Base-by-base conservation (phyloP, 2,888 invertebrate genomes). In the Eumerus sabulonum region DNA sequence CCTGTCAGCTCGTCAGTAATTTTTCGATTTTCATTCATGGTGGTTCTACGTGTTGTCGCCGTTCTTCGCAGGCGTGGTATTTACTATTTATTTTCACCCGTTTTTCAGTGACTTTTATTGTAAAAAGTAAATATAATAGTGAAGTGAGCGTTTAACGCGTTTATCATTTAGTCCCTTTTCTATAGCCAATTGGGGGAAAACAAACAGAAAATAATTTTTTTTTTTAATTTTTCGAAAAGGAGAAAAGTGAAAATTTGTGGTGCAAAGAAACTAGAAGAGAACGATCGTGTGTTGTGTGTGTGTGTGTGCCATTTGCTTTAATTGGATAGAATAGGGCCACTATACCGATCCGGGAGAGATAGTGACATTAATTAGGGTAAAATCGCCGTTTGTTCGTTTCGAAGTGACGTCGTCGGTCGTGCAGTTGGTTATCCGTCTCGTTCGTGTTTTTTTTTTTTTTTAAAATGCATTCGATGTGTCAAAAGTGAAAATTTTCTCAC, bases 401-500 rank as follows among this genome's bases (percentile, higher is more conserved):
- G 48, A 64, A 70, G 63, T 70, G 63, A 79, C 62, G 63, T 68
- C 63, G 27, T 27, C 27, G 27, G n/a, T n/a, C n/a, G 63, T 51
- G 54, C 17, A 57, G 42, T 60, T 17, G 13, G 44, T 57, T 48
- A 64, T 66, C 50, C 40, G 45, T 76, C 64, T 64, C 64, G 45
- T 59, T 60, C 60, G 42, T 64, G 54, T 57, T 72, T 18, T 5
- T 14, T 45, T 18, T 11, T 64, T 27, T 17, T 11, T 11, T 3
- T n/a, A 40, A 63, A 73, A 63, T 77, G 73, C 73, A 77, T 77
- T 72, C 63, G 63, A 73, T 77, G 73, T 77, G 77, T 77, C 73
- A 77, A 77, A 77, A 77, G 73, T 73, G 77, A 77, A 77, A 77
- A 73, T 73, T 77, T 56, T 77, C 27, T 73, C 67, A 77, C 63